Conservation (phyloP, 2,113 vertebrate genomes). For the Paratilapia polleni region DNA sequence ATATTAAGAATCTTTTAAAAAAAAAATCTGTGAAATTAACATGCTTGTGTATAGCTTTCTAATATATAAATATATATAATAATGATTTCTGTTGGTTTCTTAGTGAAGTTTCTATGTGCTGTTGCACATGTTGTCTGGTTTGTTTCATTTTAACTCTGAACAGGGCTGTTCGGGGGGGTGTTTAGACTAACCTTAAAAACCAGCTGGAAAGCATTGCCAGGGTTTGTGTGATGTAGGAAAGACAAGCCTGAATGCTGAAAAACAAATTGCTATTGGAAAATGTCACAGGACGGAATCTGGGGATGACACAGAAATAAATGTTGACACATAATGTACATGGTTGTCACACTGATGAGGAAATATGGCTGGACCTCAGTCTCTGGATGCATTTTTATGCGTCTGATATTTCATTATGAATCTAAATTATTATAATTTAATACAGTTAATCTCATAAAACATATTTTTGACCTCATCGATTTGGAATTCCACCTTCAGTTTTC, state of each 20-base stretch:
- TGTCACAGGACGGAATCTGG: constrained; percentile 83
- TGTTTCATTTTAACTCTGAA: constrained; percentile 73
- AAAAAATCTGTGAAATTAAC: constrained; percentile 99
- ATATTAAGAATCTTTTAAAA: constrained; percentile 99
- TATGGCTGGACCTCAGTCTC: constrained; percentile 29
- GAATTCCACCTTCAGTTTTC: constrained; percentile 15
- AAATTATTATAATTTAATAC: constrained; percentile 44
- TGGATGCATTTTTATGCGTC: constrained; percentile 31
- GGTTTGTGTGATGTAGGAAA: constrained; percentile 48
- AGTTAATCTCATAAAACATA: constrained; percentile 12
- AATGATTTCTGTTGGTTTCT: constrained; percentile 92
- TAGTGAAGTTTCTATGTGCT: constrained; percentile 95
- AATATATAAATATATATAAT: constrained; percentile 91
- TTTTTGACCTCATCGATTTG: constrained; percentile 8
- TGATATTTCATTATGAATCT: constrained; percentile 36
- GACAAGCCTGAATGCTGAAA: constrained; percentile 68
- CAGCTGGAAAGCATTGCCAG: constrained; percentile 65
- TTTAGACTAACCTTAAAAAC: constrained; percentile 73
- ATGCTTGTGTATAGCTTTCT: constrained; percentile 99
- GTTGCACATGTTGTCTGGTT: constrained; percentile 86
- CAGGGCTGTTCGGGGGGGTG: constrained; percentile 70
- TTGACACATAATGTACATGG: constrained; percentile 24
- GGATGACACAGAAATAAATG: constrained; percentile 59
- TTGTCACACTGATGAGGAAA: constrained; percentile 53
- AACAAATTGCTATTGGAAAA: constrained; percentile 79